A percentile compares a stretch with the other conserved stretches of the same genome.
Evolutionary conservation across 2,113 vertebrate species (phyloP).

Genomic region (Helogale parvula): DNA sequence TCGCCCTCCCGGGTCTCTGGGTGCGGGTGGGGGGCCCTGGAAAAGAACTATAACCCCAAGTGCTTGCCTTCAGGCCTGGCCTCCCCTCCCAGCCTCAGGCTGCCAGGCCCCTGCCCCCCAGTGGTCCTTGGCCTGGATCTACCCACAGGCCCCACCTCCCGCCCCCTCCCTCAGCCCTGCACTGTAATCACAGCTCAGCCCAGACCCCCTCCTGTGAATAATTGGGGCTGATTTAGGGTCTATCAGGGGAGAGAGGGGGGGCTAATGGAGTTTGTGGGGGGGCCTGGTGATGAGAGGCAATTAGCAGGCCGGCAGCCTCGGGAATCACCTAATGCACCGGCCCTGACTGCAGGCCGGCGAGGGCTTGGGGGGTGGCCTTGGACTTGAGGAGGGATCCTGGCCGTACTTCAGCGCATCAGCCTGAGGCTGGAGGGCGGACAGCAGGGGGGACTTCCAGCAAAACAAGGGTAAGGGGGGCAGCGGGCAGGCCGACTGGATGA

Average conservation of each 20-base stretch:
- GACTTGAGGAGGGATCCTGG: constrained; percentile 4
- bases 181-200: constrained; percentile 74
- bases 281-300: constrained; percentile 77
- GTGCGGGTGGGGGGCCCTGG: not conserved
- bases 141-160: not conserved
- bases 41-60: not conserved
- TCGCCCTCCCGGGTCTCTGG: not conserved
- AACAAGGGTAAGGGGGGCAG: not conserved
- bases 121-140: not conserved
- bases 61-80: not conserved
- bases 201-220: constrained; percentile 65
- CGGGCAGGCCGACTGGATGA: not conserved
- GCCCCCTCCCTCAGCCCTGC: not conserved
- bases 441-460: constrained; percentile 25
- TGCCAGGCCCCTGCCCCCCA: not conserved
- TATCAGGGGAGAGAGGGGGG: constrained; percentile 61
- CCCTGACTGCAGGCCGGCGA: not conserved
- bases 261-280: constrained; percentile 79
- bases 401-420: not conserved
- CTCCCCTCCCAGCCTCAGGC: not conserved
- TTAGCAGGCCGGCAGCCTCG: constrained; percentile 72
- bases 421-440: not conserved
- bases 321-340: constrained; percentile 71
- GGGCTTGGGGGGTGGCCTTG: not conserved
- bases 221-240: constrained; percentile 78